These are phyloP conservation scores for Florisuga fusca DNA, from an alignment of 2,797 vertebrate genomes.

Conservation along the genomic window DNA sequence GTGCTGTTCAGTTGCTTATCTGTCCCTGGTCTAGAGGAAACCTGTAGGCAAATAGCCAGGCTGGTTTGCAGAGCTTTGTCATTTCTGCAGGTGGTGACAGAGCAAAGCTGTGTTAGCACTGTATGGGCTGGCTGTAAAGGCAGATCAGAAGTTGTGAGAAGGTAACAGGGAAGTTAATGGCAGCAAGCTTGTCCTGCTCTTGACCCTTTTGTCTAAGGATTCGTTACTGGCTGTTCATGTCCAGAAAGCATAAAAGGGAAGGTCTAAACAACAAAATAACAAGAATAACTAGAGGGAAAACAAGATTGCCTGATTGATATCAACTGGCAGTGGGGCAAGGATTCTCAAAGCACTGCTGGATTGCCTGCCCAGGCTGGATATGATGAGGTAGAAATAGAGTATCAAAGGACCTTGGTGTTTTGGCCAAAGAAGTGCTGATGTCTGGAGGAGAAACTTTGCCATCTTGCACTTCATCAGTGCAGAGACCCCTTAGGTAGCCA, in stretches of 20 bases:
- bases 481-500: background rate
- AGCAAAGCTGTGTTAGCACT: background rate
- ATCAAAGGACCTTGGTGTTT: background rate
- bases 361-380: background rate
- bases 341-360: background rate
- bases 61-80: rapidly evolving
- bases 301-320: background rate
- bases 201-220: background rate
- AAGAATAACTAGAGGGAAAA: background rate
- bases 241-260: background rate
- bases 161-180: background rate
- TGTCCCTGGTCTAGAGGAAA: background rate
- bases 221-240: background rate
- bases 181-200: background rate
- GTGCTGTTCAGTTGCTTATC: background rate
- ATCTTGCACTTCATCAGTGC: background rate
- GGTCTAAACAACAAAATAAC: background rate
- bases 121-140: background rate
- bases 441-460: background rate
- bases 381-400: background rate
- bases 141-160: background rate
- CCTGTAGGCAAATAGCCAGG: background rate
- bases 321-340: background rate
- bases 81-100: background rate
- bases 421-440: background rate